Percentiles rank a stretch among this genome's conserved stretches.
These are phyloP conservation scores for Petrolisthes manimaculis DNA, from an alignment of 2,888 invertebrate species.

Conservation along the genomic window DNA sequence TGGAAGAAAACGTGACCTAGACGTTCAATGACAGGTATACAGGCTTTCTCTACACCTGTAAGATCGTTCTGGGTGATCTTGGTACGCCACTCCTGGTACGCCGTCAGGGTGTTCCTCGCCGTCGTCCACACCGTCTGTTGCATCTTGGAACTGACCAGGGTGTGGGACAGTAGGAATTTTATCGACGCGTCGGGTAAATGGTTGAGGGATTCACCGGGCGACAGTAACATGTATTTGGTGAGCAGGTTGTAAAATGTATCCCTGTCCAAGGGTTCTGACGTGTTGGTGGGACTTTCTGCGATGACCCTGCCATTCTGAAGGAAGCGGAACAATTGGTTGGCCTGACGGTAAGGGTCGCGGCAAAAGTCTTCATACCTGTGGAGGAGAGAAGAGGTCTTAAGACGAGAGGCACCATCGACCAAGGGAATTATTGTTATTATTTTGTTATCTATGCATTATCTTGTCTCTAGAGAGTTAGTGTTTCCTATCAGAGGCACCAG, in stretches of 20 bases:
- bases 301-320: neutral
- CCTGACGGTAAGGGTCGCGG: slow-evolving; percentile 29
- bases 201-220: neutral
- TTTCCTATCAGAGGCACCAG: too few relatives aligned
- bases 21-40: slow-evolving; percentile 4
- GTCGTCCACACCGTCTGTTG: slow-evolving; percentile 12
- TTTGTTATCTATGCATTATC: too few relatives aligned
- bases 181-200: slow-evolving; percentile 26
- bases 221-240: neutral
- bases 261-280: neutral
- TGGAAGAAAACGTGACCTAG: slow-evolving; percentile 34
- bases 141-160: neutral
- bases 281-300: neutral
- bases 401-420: neutral
- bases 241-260: neutral
- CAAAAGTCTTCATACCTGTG: slow-evolving; percentile 54
- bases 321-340: slow-evolving; percentile 28
- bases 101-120: slow-evolving; percentile 26
- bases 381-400: neutral
- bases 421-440: neutral
- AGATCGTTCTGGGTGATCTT: slow-evolving; percentile 19
- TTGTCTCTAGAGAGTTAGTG: too few relatives aligned
- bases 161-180: slow-evolving; percentile 19
- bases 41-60: neutral
- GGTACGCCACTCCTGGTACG: slow-evolving; percentile 40